Base-by-base conservation (phyloP, 2,113 vertebrate species). In the Suricata suricatta region DNA sequence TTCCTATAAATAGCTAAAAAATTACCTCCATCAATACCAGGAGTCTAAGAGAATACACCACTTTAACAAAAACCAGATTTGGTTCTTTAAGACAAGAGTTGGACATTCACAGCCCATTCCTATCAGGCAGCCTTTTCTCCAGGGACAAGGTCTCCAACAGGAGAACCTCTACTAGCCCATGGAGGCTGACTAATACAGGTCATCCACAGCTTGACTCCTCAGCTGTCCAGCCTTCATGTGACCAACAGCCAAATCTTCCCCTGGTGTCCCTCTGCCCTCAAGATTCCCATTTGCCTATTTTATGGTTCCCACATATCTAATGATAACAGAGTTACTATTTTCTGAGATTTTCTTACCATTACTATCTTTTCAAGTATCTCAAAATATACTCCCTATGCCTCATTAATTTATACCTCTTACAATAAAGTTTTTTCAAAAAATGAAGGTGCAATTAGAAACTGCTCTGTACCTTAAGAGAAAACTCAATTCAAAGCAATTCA, bases 1-100 rank as follows among this genome's bases (percentile, higher is more conserved):
- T 57, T 41, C 54, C 60, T 71, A 63, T 95, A 76, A 97, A 92
- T 90, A 23, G n/a, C 54, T 93, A 95, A 96, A 92, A 95, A 95
- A 79, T 95, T 90, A 97, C 79, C 95, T 90, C 63, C 33, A 82
- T 81, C 57, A 71, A 85, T 95, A 88, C 7, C n/a, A 94, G 15
- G 57, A 94, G 60, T 69, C 90, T 71, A 85, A 74, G 63, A 86
- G 16, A 88, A 90, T 92, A 57, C 8, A 95, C 19, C 38, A 84
- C 27, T n/a, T 89, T 81, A 85, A 95, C n/a, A 85, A 81, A 88
- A 95, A 54, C 10, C 52, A 83, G 63, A 54, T 72, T 74, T 76
- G 72, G 54, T 84, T 92, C n/a, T 89, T 79, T 77, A 93, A 91
- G 25, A 94, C 41, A 84, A 71, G 44, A 93, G 17, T 21, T 81